A percentile compares a stretch with the other conserved stretches of the same genome.
Evolutionary conservation across 2,113 vertebrate species (phyloP).

Genomic region (Agapornis roseicollis): DNA sequence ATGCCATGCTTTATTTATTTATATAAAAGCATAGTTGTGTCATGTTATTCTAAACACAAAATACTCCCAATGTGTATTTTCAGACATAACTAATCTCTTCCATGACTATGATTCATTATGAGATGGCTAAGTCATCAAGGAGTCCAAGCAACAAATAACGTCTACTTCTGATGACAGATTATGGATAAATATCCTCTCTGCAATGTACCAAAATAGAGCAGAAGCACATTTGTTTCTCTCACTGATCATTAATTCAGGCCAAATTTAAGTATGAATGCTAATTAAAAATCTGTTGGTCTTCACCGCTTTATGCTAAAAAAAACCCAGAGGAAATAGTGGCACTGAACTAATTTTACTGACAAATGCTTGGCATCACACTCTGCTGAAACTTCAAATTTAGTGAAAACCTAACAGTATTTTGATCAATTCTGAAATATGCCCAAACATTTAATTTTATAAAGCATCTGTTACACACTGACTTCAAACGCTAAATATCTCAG

Average conservation of each 20-base stretch:
- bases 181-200: not conserved
- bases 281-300: conserved; percentile 60
- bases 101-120: not conserved
- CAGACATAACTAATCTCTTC: not conserved
- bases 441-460: conserved; percentile 62
- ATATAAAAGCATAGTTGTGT: not conserved
- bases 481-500: conserved; percentile 40
- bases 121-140: not conserved
- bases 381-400: conserved; percentile 60
- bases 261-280: conserved; percentile 39
- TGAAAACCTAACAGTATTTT: conserved; percentile 53
- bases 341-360: conserved; percentile 65
- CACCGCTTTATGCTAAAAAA: conserved; percentile 27
- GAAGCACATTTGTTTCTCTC: conserved; percentile 32
- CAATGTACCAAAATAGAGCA: not conserved
- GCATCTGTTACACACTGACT: conserved; percentile 57
- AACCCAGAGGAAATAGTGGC: not conserved
- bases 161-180: not conserved
- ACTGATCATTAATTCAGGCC: conserved; percentile 46
- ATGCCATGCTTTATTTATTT: not conserved
- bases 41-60: not conserved
- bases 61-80: not conserved
- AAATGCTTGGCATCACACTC: conserved; percentile 56
- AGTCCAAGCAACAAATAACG: not conserved
- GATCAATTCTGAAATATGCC: conserved; percentile 64